Conservation (phyloP, 2,113 vertebrate genomes). For the Sebastes fasciatus region DNA sequence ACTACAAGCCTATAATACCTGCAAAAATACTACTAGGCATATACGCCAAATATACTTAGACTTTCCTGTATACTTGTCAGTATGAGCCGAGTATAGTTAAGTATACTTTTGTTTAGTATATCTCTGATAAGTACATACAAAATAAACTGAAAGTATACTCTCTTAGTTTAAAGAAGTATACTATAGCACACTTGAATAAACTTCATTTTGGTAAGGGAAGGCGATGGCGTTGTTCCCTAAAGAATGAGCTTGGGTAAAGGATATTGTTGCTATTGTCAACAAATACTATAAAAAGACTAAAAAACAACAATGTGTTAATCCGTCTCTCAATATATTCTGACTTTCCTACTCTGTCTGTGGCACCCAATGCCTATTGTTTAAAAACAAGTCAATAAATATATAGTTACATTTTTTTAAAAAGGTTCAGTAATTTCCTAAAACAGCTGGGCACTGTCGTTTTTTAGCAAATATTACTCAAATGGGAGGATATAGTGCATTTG, state of each 20-base stretch:
- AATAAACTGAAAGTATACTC: too few species aligned
- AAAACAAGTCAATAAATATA: background rate
- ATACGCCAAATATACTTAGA: too few species aligned
- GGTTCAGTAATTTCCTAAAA: background rate
- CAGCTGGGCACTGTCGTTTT: background rate
- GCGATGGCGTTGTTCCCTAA: background rate
- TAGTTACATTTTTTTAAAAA: background rate
- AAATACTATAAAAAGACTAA: background rate
- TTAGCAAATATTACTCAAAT: background rate
- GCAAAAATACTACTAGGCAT: too few species aligned
- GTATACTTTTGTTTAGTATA: too few species aligned
- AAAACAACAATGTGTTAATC: background rate
- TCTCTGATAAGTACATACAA: too few species aligned
- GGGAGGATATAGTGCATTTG: background rate
- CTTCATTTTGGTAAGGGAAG: too few species aligned
- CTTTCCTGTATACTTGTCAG: too few species aligned
- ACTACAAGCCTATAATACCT: too few species aligned
- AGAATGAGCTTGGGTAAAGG: background rate
- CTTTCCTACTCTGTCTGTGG: background rate
- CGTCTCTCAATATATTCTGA: background rate
- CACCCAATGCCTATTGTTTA: background rate
- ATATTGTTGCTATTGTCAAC: background rate
- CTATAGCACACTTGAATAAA: too few species aligned
- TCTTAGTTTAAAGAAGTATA: too few species aligned
- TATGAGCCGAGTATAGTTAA: too few species aligned